These are phyloP conservation scores for Meta bourneti DNA, from an alignment of 2,888 invertebrate genomes.

Conservation along the genomic window DNA sequence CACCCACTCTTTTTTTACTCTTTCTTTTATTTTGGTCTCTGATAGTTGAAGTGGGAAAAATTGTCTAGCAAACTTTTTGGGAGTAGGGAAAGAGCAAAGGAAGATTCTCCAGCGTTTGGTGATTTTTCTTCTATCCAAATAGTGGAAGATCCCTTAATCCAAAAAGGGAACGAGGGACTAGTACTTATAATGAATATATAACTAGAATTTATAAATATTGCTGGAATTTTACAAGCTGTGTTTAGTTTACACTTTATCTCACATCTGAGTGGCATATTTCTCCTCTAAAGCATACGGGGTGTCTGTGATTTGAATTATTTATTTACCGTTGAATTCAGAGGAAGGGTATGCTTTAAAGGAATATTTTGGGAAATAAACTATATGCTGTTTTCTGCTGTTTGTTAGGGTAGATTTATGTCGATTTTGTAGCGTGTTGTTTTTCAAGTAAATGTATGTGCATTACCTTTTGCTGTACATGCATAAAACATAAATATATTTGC, in stretches of 20 bases:
- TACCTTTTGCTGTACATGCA: background rate
- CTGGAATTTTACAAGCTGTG: background rate
- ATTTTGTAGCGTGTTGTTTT: background rate
- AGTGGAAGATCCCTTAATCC: constrained; percentile 25
- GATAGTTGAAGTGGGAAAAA: constrained; percentile 65
- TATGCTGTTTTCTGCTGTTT: background rate
- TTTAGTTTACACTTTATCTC: background rate
- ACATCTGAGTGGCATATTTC: background rate
- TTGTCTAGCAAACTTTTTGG: constrained; percentile 59
- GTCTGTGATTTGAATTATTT: background rate
- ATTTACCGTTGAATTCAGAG: background rate
- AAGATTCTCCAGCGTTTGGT: constrained; percentile 16
- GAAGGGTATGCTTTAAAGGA: background rate
- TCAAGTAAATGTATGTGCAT: background rate
- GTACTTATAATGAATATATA: constrained; percentile 15
- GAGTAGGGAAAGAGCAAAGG: no score
- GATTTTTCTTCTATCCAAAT: constrained; percentile 56
- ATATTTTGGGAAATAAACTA: background rate
- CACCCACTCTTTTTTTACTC: background rate
- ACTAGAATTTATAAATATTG: constrained; percentile 56
- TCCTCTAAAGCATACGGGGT: background rate
- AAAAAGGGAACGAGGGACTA: constrained; percentile 20
- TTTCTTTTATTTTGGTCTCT: constrained; percentile 38
- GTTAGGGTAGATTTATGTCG: background rate
- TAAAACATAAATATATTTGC: background rate